These are phyloP conservation scores for Clarias gariepinus DNA, from an alignment of 2,113 vertebrate genomes.

Conservation along the genomic window DNA sequence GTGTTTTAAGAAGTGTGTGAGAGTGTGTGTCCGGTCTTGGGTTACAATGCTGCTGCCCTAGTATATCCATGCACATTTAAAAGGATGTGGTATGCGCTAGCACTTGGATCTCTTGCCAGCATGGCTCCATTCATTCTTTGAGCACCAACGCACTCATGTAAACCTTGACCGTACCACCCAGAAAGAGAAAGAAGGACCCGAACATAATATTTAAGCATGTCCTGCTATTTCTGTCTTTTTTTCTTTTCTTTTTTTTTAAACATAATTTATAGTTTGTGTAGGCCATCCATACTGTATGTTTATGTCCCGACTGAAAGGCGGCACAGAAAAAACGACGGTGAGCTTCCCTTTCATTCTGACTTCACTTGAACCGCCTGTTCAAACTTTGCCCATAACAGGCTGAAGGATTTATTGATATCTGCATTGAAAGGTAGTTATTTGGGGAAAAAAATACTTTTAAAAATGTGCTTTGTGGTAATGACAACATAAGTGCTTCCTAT, in stretches of 20 bases:
- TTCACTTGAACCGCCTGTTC: background rate
- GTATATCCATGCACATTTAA: slow-evolving; percentile 63
- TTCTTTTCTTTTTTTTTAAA: background rate
- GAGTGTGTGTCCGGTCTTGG: slow-evolving; percentile 58
- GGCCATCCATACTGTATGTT: slow-evolving; percentile 57
- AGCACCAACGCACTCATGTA: slow-evolving; percentile 57
- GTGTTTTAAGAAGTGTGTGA: slow-evolving; percentile 12
- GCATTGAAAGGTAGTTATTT: slow-evolving; percentile 48
- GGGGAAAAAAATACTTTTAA: slow-evolving; percentile 28
- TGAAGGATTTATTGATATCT: slow-evolving; percentile 52
- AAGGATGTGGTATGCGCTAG: slow-evolving; percentile 65
- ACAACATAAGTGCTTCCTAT: slow-evolving; percentile 5
- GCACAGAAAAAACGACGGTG: background rate
- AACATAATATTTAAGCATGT: slow-evolving; percentile 26
- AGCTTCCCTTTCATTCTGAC: slow-evolving; percentile 40
- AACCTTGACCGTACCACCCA: slow-evolving; percentile 62
- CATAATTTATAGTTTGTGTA: slow-evolving; percentile 63
- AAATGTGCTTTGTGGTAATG: slow-evolving; percentile 4
- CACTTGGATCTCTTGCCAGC: slow-evolving; percentile 53
- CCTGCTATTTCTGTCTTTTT: slow-evolving; percentile 1
- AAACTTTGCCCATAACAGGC: background rate
- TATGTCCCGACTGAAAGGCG: slow-evolving; percentile 37
- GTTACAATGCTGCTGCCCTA: slow-evolving; percentile 62
- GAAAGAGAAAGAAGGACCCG: slow-evolving; percentile 59
- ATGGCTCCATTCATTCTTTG: slow-evolving; percentile 43